Percentiles rank a stretch among this genome's conserved stretches.
Evolutionary conservation across 2,888 invertebrate genomes (phyloP).

Genomic region (Osmoderma eremita): DNA sequence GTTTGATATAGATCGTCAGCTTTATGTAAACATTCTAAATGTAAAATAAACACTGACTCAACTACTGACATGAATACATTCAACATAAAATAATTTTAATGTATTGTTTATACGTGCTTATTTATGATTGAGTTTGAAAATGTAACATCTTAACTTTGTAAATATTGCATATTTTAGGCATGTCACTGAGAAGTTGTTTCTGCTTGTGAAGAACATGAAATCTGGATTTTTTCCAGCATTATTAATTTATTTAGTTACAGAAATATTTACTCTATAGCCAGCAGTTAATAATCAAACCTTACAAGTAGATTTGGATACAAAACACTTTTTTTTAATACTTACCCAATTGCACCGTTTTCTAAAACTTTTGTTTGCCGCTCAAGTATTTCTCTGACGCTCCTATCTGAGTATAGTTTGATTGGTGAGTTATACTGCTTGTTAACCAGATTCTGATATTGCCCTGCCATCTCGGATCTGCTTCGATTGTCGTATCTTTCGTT

Average conservation of each 20-base stretch:
- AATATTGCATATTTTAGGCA: too few relatives aligned
- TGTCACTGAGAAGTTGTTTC: too few relatives aligned
- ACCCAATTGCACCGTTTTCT: slow-evolving; percentile 84
- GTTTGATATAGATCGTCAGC: not conserved
- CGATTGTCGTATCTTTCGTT: slow-evolving; percentile 20
- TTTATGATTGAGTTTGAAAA: too few relatives aligned
- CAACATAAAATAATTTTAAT: slow-evolving; percentile 12
- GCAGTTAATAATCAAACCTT: too few relatives aligned
- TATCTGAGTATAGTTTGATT: slow-evolving; percentile 83
- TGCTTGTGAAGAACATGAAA: too few relatives aligned
- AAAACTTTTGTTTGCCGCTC: slow-evolving; percentile 81
- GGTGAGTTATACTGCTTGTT: slow-evolving; percentile 93
- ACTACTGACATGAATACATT: not conserved
- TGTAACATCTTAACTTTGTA: too few relatives aligned
- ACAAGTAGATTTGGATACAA: not conserved
- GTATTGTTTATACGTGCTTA: slow-evolving; percentile 1
- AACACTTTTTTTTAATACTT: slow-evolving; percentile 61
- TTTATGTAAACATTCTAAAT: slow-evolving; percentile 20
- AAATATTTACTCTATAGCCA: not conserved
- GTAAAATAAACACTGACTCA: slow-evolving; percentile 30
- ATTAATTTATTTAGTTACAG: not conserved
- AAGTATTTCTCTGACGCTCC: slow-evolving; percentile 83
- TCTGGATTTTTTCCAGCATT: too few relatives aligned
- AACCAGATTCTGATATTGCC: slow-evolving; percentile 76
- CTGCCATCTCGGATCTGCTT: slow-evolving; percentile 70